These are phyloP conservation scores for Prenolepis imparis DNA, from an alignment of 2,888 invertebrate genomes.

Conservation along the genomic window DNA sequence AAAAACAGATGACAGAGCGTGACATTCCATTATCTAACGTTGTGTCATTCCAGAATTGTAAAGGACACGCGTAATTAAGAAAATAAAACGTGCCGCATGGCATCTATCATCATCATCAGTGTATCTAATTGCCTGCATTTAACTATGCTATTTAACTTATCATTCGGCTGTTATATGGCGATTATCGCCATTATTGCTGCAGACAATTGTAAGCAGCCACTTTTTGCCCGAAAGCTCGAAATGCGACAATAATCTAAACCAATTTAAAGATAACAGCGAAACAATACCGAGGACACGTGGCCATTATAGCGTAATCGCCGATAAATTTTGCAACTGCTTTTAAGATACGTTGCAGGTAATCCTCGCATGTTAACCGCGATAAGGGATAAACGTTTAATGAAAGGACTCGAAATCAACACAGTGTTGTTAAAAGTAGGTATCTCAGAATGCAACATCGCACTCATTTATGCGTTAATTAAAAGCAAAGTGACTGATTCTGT, in stretches of 20 bases:
- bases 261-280: conserved; percentile 68
- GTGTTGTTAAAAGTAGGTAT: neutral
- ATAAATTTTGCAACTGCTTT: conserved; percentile 56
- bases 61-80: conserved; percentile 12
- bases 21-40: neutral
- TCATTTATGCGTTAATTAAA: neutral
- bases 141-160: conserved; percentile 66
- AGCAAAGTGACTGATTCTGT: neutral
- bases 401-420: conserved; percentile 60
- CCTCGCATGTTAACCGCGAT: conserved; percentile 35
- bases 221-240: conserved; percentile 47
- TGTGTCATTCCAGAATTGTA: too few species aligned
- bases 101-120: neutral
- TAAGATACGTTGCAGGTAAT: conserved; percentile 40
- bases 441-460: neutral
- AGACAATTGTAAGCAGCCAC: conserved; percentile 26
- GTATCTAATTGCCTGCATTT: conserved; percentile 41
- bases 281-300: conserved; percentile 55
- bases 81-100: conserved; percentile 7
- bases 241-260: conserved; percentile 60
- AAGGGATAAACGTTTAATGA: conserved; percentile 56
- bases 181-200: conserved; percentile 49
- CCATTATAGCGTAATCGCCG: conserved; percentile 9
- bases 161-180: conserved; percentile 57
- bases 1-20: neutral